phyloP scores from a whole-genome alignment of 1,140 invertebrate species.

The Hyles vespertilio region DNA sequence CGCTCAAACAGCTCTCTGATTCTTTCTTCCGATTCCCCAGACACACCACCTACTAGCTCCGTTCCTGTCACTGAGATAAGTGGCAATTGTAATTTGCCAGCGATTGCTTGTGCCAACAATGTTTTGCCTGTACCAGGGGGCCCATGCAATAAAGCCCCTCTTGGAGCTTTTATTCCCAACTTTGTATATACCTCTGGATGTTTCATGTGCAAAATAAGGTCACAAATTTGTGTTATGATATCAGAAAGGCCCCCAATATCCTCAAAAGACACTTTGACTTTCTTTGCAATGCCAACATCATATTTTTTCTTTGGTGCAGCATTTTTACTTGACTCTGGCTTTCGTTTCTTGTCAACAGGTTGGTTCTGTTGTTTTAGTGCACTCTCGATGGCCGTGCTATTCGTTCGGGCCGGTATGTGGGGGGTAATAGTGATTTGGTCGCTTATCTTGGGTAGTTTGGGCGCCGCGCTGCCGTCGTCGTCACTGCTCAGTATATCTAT shows the following conservation, averaged over 20 bases:
- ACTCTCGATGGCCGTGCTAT: constrained; percentile 42
- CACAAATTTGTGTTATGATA: constrained; percentile 85
- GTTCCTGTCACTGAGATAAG: constrained; percentile 92
- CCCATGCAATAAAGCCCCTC: constrained; percentile 92
- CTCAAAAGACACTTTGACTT: constrained; percentile 79
- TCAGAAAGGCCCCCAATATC: constrained; percentile 86
- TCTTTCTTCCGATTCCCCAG: constrained; percentile 95
- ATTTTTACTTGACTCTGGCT: constrained; percentile 46
- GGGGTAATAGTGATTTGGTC: constrained; percentile 71
- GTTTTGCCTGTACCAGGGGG: constrained; percentile 97
- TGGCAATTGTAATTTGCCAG: constrained; percentile 84
- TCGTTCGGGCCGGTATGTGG: constrained; percentile 57
- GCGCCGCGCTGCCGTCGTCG: constrained; percentile 70
- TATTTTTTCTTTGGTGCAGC: constrained; percentile 48
- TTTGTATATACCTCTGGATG: constrained; percentile 89
- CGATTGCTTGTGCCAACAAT: constrained; percentile 92
- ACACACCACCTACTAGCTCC: constrained; percentile 95
- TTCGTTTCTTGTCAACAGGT: constrained; percentile 53
- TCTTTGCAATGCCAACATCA: constrained; percentile 52
- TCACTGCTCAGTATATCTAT: constrained; percentile 78
- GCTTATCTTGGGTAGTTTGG: constrained; percentile 67
- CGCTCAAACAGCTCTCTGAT: constrained; percentile 94
- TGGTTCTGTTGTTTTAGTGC: constrained; percentile 41
- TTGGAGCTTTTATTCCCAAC: constrained; percentile 87
- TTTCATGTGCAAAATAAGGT: constrained; percentile 88